Percentiles rank a stretch among this genome's conserved stretches.
These are phyloP conservation scores for Notothenia rossii DNA, from an alignment of 2,113 vertebrate species.

Conservation along the genomic window DNA sequence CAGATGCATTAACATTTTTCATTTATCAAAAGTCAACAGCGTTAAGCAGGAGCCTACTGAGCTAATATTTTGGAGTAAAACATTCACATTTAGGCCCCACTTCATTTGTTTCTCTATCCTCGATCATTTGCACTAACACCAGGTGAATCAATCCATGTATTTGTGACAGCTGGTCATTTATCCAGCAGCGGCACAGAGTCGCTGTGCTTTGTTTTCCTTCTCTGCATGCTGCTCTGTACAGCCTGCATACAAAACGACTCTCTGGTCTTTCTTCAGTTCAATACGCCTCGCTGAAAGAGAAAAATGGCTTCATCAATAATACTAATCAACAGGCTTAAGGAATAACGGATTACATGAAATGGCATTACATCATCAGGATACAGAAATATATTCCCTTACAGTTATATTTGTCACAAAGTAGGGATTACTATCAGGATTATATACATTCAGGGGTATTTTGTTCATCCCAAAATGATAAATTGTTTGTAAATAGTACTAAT, in stretches of 20 bases:
- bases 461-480: too few relatives aligned
- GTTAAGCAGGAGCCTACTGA: constrained; percentile 3
- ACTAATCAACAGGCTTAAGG: constrained; percentile 28
- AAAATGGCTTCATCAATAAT: constrained; percentile 37
- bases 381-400: too few relatives aligned
- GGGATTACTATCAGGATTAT: too few relatives aligned
- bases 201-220: constrained; percentile 29
- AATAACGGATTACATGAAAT: too few relatives aligned
- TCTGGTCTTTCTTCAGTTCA: not conserved
- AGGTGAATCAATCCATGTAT: constrained; percentile 37
- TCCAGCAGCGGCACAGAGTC: constrained; percentile 11
- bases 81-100: not conserved
- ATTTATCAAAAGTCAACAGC: constrained; percentile 25
- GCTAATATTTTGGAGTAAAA: constrained; percentile 15
- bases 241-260: constrained; percentile 41
- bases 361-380: too few relatives aligned
- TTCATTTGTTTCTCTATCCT: constrained; percentile 34
- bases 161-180: constrained; percentile 35
- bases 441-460: too few relatives aligned
- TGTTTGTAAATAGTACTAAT: too few relatives aligned
- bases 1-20: not conserved
- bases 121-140: constrained; percentile 34
- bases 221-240: constrained; percentile 26
- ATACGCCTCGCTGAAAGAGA: constrained; percentile 11
- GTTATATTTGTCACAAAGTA: too few relatives aligned